These are phyloP conservation scores for Rhagophthalmus giganteus DNA, from an alignment of 2,888 invertebrate genomes.

Conservation along the genomic window DNA sequence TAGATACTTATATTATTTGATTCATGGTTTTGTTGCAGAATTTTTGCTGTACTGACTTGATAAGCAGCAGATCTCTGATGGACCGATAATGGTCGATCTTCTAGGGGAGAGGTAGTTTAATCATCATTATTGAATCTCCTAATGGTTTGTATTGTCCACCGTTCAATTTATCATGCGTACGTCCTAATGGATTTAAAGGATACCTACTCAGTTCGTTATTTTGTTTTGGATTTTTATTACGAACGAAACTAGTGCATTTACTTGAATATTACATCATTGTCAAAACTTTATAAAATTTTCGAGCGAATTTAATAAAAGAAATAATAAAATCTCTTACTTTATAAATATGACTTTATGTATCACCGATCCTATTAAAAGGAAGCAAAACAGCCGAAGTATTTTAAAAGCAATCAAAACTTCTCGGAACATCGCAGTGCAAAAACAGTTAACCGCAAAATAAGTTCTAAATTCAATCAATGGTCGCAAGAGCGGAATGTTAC, in stretches of 20 bases:
- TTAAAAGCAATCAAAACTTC: constrained; percentile 35
- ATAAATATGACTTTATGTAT: constrained; percentile 5
- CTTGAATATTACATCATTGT: too few relatives aligned
- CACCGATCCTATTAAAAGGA: constrained; percentile 15
- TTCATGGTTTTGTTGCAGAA: constrained; percentile 34
- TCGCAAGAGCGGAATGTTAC: constrained; percentile 30
- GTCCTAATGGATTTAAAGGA: constrained; percentile 49
- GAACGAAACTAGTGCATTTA: too few relatives aligned
- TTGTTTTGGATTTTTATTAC: constrained; percentile 28
- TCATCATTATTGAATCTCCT: constrained; percentile 56
- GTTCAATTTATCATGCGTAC: constrained; percentile 50
- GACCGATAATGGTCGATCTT: constrained; percentile 49
- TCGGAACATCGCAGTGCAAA: constrained; percentile 28
- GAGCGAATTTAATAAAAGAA: too few relatives aligned
- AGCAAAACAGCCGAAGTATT: constrained; percentile 26
- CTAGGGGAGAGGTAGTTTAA: constrained; percentile 53
- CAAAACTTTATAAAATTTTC: too few relatives aligned
- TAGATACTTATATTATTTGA: constrained; percentile 7
- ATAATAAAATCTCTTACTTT: constrained; percentile 4
- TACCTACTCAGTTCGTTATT: constrained; percentile 27
- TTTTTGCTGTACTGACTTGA: constrained; percentile 29
- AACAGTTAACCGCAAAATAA: constrained; percentile 34
- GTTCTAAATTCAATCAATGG: constrained; percentile 34
- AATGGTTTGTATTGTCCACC: constrained; percentile 55
- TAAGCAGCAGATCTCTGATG: constrained; percentile 40